Evolutionary conservation across 2,113 vertebrate genomes (phyloP).

Genomic region (Tachysurus vachellii): DNA sequence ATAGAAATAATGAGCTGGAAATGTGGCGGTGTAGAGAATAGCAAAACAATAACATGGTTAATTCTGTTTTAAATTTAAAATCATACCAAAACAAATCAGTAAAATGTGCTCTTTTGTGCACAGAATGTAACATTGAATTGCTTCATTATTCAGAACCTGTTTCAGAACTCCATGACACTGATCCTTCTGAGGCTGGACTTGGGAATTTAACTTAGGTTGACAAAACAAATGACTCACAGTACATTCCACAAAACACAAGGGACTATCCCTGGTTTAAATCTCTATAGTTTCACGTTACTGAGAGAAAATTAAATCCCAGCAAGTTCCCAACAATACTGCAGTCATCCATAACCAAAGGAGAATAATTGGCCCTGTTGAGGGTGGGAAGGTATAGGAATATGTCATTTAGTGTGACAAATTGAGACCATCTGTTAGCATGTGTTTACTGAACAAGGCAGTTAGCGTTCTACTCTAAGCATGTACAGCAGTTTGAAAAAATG

Average conservation of each 20-base stretch:
- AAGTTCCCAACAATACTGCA: background rate
- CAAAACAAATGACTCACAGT: constrained; percentile 24
- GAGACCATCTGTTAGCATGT: constrained; percentile 1
- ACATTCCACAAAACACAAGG: background rate
- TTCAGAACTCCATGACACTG: constrained; percentile 13
- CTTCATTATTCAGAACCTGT: background rate
- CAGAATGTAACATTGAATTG: background rate
- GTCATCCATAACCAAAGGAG: background rate
- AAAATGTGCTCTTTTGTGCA: background rate
- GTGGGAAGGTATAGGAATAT: background rate
- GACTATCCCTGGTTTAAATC: background rate
- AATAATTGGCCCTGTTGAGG: background rate
- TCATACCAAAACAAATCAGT: background rate
- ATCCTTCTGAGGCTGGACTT: constrained; percentile 8
- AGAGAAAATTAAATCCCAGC: constrained; percentile 19
- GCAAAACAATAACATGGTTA: background rate
- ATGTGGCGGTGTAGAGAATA: no score
- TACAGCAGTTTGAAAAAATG: background rate
- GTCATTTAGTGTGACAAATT: background rate
- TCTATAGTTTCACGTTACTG: background rate
- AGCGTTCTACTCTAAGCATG: background rate
- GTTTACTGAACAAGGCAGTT: background rate
- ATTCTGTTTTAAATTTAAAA: background rate
- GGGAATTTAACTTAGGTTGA: background rate
- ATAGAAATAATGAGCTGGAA: background rate